Evolutionary conservation across 2,888 invertebrate genomes (phyloP).

Genomic region (Theretra japonica): DNA sequence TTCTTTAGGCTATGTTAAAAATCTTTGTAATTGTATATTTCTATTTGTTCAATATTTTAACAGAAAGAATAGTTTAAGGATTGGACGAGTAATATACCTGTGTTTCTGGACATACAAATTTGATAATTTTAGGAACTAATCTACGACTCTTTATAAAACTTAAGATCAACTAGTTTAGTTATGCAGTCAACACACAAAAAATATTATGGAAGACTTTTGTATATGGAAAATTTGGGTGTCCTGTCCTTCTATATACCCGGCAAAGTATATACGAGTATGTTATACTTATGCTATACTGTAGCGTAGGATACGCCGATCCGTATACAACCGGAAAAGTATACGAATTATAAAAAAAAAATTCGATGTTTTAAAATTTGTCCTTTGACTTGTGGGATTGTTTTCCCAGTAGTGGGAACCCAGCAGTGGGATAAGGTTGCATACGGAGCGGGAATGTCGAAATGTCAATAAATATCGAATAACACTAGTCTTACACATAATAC

Average conservation of each 20-base stretch:
- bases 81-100: too few relatives aligned
- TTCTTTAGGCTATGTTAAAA: too few relatives aligned
- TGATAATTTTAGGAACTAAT: too few relatives aligned
- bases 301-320: slow-evolving; percentile 42
- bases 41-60: too few relatives aligned
- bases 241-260: slow-evolving; percentile 41
- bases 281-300: slow-evolving; percentile 39
- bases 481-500: slow-evolving; percentile 36
- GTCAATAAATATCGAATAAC: slow-evolving; percentile 38
- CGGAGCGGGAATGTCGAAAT: slow-evolving; percentile 12
- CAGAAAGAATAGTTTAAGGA: too few relatives aligned
- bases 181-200: neutral
- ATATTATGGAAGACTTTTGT: slow-evolving; percentile 54
- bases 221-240: slow-evolving; percentile 29
- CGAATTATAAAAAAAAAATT: neutral
- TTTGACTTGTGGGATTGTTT: too few relatives aligned
- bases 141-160: too few relatives aligned
- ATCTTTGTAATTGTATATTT: too few relatives aligned
- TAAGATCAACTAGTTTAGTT: neutral
- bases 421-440: neutral
- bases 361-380: neutral
- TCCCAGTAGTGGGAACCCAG: neutral
- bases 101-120: too few relatives aligned
- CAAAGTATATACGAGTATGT: slow-evolving; percentile 35
- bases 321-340: slow-evolving; percentile 6